A percentile compares a stretch with the other conserved stretches of the same genome.
These are phyloP conservation scores for Eilema depressum DNA, from an alignment of 2,888 invertebrate genomes.

Conservation along the genomic window DNA sequence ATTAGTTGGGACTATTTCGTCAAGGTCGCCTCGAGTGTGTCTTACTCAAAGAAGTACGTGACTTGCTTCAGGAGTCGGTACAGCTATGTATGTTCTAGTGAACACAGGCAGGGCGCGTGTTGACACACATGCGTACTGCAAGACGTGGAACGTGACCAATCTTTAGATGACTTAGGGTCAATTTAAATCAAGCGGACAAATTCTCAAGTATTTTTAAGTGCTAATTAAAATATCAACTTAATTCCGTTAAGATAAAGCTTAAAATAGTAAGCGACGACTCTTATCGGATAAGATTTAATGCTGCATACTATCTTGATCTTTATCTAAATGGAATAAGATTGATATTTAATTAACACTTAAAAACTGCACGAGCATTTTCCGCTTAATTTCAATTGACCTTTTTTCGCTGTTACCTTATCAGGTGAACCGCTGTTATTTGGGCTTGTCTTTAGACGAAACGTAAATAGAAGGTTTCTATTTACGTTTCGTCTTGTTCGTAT, in stretches of 20 bases:
- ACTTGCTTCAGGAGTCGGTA: not conserved
- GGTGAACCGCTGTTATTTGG: not conserved
- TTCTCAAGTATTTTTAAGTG: too few species aligned
- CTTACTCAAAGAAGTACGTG: conserved; percentile 2
- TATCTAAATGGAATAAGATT: too few species aligned
- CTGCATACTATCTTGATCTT: too few species aligned
- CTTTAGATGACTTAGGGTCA: not conserved
- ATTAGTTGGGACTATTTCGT: conserved; percentile 4
- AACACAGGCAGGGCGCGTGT: not conserved
- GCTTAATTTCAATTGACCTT: too few species aligned
- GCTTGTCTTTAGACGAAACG: not conserved
- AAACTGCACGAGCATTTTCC: too few species aligned
- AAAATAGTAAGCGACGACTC: too few species aligned
- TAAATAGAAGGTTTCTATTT: not conserved
- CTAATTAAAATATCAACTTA: too few species aligned
- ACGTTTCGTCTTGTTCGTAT: not conserved
- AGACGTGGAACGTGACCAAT: not conserved
- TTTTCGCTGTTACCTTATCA: not conserved
- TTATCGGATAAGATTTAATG: too few species aligned
- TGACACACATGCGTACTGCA: not conserved
- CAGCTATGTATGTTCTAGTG: not conserved
- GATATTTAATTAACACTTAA: too few species aligned
- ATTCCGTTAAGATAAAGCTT: too few species aligned
- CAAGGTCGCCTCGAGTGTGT: not conserved
- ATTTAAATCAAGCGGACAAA: too few species aligned